These are phyloP conservation scores for Daktulosphaira vitifoliae DNA, from an alignment of 1,140 invertebrate genomes.

Conservation along the genomic window DNA sequence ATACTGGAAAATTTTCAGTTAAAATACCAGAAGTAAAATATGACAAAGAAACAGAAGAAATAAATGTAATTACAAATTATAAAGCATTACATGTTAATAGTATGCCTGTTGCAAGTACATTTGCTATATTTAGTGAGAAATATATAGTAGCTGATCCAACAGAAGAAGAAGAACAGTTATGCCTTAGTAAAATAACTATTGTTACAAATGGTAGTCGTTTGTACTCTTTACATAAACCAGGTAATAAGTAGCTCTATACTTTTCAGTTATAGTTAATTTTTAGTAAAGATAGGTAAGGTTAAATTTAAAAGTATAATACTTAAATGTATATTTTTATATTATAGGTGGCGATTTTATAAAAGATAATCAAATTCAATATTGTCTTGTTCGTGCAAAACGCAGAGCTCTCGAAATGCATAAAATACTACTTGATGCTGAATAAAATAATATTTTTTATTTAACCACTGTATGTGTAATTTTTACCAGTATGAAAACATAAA, in stretches of 20 bases:
- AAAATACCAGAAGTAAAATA: constrained; percentile 55
- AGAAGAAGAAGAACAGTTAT: constrained; percentile 50
- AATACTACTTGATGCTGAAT: constrained; percentile 43
- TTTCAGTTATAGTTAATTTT: constrained; percentile 18
- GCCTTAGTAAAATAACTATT: constrained; percentile 35
- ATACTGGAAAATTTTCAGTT: constrained; percentile 47
- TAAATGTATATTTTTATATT: too few relatives aligned
- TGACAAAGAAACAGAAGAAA: constrained; percentile 55
- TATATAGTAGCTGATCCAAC: constrained; percentile 51
- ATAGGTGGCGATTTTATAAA: constrained; percentile 46
- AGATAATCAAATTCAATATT: constrained; percentile 42
- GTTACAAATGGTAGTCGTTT: constrained; percentile 42
- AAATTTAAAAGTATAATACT: too few relatives aligned
- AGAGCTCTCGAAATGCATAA: constrained; percentile 43
- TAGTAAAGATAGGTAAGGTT: constrained; percentile 24
- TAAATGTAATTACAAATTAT: constrained; percentile 48
- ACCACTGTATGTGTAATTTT: neutral
- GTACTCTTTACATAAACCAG: constrained; percentile 46
- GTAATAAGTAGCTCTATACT: constrained; percentile 38
- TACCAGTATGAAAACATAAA: too few relatives aligned
- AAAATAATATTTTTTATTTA: neutral
- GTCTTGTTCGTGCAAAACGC: constrained; percentile 42
- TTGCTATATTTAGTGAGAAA: constrained; percentile 62
- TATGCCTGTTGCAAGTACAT: constrained; percentile 59
- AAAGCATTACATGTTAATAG: constrained; percentile 49